Evolutionary conservation across 2,797 vertebrate species (phyloP), one percentile per base, ranked within the genome.

Genomic region (Trematomus bernacchii): DNA sequence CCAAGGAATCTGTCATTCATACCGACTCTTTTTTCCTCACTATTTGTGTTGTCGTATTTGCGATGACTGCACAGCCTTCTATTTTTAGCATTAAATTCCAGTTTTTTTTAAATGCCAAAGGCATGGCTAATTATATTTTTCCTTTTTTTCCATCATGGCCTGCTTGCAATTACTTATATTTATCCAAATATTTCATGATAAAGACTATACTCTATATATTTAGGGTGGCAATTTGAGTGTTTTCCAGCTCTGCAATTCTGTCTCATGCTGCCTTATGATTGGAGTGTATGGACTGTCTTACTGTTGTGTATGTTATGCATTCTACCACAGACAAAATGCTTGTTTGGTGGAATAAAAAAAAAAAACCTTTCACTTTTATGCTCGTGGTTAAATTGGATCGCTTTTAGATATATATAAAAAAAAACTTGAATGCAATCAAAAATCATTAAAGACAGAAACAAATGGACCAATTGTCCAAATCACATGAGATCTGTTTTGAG

Each of bases 1-100:
- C 70, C 30, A 73, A 79, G 64, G 72, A 83, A 89, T 81, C 86
- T 85, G 84, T 85, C 85, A 83, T 85, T 89, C 84, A 85, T 72
- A 42, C 70, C n/a, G 43, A 68, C 11, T 69, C 70, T 37, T 69
- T 66, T 58, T 57, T 40, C 58, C 58, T 42, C 23, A n/a, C 42
- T 78, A n/a, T 77, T 77, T 67, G 64, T 57, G 18, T 75, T 70
- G 66, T 79, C 73, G 46, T 71, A 57, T 73, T 79, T 73, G 43
- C 66, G 43, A 18, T 27, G 70, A 84, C 66, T 73, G 66, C 43
- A 55, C 33, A 11, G 70, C 48, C 37, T 46, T 77, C 61, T 84
- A 84, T 84, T 86, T 85, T 80, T 84, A 79, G 76, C 63, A 15
- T 14, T 48, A 73, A 78, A 71, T 73, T 80, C 43, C 23, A 42